These are phyloP conservation scores for Drosophila nannoptera DNA, from an alignment of 1,140 invertebrate genomes.

Conservation along the genomic window DNA sequence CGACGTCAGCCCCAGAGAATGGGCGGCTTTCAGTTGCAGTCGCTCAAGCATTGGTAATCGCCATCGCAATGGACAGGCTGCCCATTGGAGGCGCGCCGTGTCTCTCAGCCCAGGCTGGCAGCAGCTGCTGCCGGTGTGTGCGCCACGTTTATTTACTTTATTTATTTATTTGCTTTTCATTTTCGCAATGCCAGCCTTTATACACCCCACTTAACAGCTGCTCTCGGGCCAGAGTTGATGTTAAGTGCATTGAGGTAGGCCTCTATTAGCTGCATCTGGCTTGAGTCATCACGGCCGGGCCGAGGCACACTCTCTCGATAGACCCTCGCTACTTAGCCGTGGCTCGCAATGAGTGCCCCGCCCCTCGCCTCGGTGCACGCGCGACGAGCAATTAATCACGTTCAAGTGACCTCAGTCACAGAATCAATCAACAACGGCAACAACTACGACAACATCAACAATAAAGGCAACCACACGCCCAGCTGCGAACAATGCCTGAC, in stretches of 20 bases:
- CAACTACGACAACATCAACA: conserved; percentile 27
- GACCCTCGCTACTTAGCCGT: conserved; percentile 19
- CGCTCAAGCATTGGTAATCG: conserved; percentile 38
- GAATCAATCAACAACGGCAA: conserved; percentile 64
- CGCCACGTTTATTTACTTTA: conserved; percentile 36
- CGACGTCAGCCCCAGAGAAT: conserved; percentile 44
- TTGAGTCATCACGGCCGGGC: conserved; percentile 7
- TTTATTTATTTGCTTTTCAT: conserved; percentile 45
- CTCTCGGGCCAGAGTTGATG: conserved; percentile 6
- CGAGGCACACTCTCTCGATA: background rate
- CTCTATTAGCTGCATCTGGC: conserved; percentile 10
- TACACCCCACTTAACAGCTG: conserved; percentile 19
- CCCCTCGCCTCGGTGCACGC: background rate
- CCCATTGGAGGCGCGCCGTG: conserved; percentile 1
- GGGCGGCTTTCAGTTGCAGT: conserved; percentile 40
- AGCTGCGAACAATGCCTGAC: conserved; percentile 32
- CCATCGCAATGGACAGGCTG: conserved; percentile 29
- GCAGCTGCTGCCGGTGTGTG: conserved; percentile 44
- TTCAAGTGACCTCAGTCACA: conserved; percentile 69
- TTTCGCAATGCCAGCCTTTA: conserved; percentile 15
- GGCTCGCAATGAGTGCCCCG: conserved; percentile 31
- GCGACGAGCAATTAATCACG: conserved; percentile 69
- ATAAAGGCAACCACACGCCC: conserved; percentile 32
- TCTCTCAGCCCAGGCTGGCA: conserved; percentile 37
- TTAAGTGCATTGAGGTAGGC: conserved; percentile 55